A percentile compares a stretch with the other conserved stretches of the same genome.
Conservation (phyloP, 2,113 vertebrate genomes). For the Chunga burmeisteri region DNA sequence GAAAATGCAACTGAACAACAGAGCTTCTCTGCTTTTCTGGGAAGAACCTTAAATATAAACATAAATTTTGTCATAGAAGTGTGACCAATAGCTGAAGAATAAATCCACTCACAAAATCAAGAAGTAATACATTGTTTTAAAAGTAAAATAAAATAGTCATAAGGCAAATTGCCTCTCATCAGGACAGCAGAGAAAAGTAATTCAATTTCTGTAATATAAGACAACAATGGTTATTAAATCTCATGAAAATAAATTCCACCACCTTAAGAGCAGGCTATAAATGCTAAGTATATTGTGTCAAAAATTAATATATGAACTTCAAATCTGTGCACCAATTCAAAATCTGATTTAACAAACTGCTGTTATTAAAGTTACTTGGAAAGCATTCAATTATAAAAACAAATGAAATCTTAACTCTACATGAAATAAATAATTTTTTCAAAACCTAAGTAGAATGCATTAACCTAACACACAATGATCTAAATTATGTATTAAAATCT, state of each 20-base stretch:
- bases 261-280: not conserved
- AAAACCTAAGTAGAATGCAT: constrained; percentile 62
- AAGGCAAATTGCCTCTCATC: not conserved
- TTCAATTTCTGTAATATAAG: constrained; percentile 31
- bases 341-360: constrained; percentile 70
- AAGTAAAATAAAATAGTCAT: not conserved
- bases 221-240: not conserved
- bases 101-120: not conserved
- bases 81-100: not conserved
- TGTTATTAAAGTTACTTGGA: constrained; percentile 69
- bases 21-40: not conserved
- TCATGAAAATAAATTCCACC: constrained; percentile 29
- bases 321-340: constrained; percentile 48
- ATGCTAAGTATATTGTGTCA: constrained; percentile 6
- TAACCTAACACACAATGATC: constrained; percentile 60
- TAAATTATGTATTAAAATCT: constrained; percentile 80
- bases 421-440: constrained; percentile 70
- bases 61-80: not conserved
- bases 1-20: not conserved
- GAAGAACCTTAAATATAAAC: not conserved
- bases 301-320: constrained; percentile 62
- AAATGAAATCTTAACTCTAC: constrained; percentile 64
- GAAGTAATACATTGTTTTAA: not conserved
- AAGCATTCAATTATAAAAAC: constrained; percentile 67
- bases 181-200: not conserved